phyloP scores from a whole-genome alignment of 2,113 vertebrate species.

The Syngnathus floridae region DNA sequence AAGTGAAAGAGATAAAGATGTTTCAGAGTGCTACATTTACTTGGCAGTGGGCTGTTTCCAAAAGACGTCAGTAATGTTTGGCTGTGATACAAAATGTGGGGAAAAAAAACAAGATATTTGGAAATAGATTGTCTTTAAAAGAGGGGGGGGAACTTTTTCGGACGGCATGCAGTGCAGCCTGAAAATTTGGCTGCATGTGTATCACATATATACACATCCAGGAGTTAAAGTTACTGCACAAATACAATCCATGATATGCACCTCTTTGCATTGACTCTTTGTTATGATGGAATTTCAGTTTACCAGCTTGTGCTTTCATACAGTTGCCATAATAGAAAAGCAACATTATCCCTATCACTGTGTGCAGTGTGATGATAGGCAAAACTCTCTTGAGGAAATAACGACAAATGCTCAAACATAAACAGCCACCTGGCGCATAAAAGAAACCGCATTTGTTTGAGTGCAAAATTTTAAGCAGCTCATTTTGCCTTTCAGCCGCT shows the following conservation, averaged over 20 bases:
- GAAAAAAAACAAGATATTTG: neutral
- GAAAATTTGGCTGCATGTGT: neutral
- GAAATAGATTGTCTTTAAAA: neutral
- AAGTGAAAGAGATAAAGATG: neutral
- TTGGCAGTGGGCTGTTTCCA: neutral
- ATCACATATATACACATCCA: too few relatives aligned
- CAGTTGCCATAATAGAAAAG: neutral
- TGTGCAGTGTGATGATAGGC: slow-evolving; percentile 16
- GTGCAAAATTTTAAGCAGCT: slow-evolving; percentile 5
- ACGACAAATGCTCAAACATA: neutral
- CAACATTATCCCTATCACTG: neutral
- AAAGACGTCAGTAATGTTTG: neutral
- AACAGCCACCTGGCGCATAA: slow-evolving; percentile 2
- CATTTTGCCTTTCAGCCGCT: slow-evolving; percentile 10
- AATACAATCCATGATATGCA: too few relatives aligned
- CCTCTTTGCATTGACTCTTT: too few relatives aligned
- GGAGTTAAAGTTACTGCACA: too few relatives aligned
- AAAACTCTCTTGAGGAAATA: slow-evolving; percentile 16
- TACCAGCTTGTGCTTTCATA: neutral
- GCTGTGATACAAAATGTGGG: neutral
- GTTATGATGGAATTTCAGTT: neutral
- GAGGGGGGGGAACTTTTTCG: neutral
- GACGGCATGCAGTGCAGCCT: neutral
- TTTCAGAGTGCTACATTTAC: neutral
- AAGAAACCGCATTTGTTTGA: slow-evolving; percentile 48